Percentiles rank a stretch among this genome's conserved stretches.
Conservation (phyloP, 2,888 invertebrate species). For the Acronicta aceris region DNA sequence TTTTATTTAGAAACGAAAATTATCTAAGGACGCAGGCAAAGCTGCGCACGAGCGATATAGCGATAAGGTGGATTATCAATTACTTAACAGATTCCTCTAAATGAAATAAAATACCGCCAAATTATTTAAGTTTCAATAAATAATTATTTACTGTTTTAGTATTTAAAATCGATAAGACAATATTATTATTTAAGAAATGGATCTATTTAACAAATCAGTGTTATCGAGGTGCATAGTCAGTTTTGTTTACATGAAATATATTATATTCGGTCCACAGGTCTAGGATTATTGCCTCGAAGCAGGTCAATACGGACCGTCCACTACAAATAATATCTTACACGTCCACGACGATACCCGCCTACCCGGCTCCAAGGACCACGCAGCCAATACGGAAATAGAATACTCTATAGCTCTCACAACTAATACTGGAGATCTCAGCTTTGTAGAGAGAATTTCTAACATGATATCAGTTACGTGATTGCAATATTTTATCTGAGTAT, state of each 20-base stretch:
- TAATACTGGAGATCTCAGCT: slow-evolving; percentile 19
- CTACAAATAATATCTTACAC: not conserved
- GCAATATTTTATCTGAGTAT: slow-evolving; percentile 50
- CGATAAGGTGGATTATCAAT: slow-evolving; percentile 92
- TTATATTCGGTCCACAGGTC: no score
- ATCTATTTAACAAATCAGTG: not conserved
- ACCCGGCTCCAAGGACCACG: slow-evolving; percentile 3
- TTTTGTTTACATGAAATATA: no score
- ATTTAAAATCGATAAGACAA: no score
- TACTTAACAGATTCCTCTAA: slow-evolving; percentile 92
- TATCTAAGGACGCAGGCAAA: no score
- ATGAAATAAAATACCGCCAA: slow-evolving; percentile 92
- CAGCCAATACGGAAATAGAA: slow-evolving; percentile 18
- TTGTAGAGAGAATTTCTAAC: slow-evolving; percentile 19
- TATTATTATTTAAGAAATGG: no score
- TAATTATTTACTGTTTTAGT: slow-evolving; percentile 89
- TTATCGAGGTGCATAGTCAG: not conserved
- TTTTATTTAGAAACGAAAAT: no score
- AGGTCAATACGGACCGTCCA: no score
- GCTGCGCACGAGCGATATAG: no score
- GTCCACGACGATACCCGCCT: not conserved
- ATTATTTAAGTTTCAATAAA: slow-evolving; percentile 91
- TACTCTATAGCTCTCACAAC: slow-evolving; percentile 19
- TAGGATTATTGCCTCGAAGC: no score
- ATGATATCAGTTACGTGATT: slow-evolving; percentile 53